phyloP scores from a whole-genome alignment of 1,140 invertebrate species.

The Microplitis mediator region DNA sequence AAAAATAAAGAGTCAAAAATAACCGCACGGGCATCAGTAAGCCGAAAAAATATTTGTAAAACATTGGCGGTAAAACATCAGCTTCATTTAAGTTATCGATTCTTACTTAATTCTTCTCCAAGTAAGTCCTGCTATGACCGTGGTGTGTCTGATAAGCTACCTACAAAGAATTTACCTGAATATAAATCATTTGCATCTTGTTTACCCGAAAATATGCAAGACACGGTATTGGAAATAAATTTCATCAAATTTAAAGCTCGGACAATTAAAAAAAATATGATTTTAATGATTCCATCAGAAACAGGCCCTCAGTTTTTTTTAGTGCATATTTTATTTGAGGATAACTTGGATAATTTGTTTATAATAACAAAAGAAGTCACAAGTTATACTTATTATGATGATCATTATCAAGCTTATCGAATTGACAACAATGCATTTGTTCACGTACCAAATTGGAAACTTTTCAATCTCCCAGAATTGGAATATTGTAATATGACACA shows the following conservation, averaged over 20 bases:
- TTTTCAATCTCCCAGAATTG: neutral
- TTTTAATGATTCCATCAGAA: neutral
- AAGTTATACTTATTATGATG: neutral
- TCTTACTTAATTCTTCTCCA: neutral
- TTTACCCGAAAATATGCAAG: neutral
- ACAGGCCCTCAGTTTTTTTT: neutral
- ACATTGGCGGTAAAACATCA: conserved; percentile 8
- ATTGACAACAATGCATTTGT: neutral
- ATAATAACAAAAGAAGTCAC: neutral
- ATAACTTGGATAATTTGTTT: neutral
- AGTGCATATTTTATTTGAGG: neutral
- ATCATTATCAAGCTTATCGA: neutral
- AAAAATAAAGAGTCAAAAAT: conserved; percentile 16
- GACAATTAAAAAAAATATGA: neutral
- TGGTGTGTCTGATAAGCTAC: neutral
- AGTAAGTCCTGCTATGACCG: neutral
- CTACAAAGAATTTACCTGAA: neutral
- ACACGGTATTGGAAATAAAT: neutral
- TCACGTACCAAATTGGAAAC: neutral
- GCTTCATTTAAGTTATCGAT: conserved; percentile 1
- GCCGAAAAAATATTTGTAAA: neutral
- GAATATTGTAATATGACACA: neutral
- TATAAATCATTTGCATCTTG: neutral
- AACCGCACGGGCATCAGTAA: neutral
- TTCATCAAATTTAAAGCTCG: neutral